Percentiles rank a stretch among this genome's conserved stretches.
Evolutionary conservation across 64 coral and sea anemone species (phyloP).

Genomic region (Pocillopora verrucosa): DNA sequence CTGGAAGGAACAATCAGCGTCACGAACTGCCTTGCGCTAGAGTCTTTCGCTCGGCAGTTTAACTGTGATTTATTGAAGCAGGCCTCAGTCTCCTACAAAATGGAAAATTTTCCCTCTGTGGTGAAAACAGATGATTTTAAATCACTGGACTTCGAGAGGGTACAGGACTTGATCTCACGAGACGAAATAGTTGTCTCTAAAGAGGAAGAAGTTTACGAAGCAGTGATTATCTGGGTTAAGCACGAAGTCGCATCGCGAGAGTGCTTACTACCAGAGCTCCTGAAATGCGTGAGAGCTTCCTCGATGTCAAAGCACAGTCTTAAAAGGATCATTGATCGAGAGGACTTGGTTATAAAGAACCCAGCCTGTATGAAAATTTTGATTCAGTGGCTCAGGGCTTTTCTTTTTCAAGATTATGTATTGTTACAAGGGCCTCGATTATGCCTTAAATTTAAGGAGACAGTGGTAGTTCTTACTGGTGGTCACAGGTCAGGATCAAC

Average conservation of each 20-base stretch:
- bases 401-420: neutral
- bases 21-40: conserved; percentile 39
- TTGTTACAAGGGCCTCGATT: neutral
- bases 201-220: conserved; percentile 48
- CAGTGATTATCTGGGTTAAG: conserved; percentile 52
- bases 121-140: conserved; percentile 29
- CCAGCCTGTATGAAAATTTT: neutral
- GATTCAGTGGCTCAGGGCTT: neutral
- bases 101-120: conserved; percentile 20
- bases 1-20: neutral
- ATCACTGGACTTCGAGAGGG: conserved; percentile 3
- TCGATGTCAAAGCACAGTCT: conserved; percentile 28
- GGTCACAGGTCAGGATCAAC: neutral
- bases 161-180: conserved; percentile 22
- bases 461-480: neutral
- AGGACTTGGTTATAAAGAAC: conserved; percentile 1
- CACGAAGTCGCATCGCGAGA: conserved; percentile 45
- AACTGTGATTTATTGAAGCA: conserved; percentile 30
- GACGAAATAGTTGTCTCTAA: conserved; percentile 18
- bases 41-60: conserved; percentile 28
- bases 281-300: neutral
- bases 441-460: neutral
- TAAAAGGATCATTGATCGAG: neutral
- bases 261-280: neutral
- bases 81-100: conserved; percentile 8